Evolutionary conservation across 1,140 invertebrate species (phyloP), one percentile per base, ranked within the genome.

Genomic region (Drosophila obscura): DNA sequence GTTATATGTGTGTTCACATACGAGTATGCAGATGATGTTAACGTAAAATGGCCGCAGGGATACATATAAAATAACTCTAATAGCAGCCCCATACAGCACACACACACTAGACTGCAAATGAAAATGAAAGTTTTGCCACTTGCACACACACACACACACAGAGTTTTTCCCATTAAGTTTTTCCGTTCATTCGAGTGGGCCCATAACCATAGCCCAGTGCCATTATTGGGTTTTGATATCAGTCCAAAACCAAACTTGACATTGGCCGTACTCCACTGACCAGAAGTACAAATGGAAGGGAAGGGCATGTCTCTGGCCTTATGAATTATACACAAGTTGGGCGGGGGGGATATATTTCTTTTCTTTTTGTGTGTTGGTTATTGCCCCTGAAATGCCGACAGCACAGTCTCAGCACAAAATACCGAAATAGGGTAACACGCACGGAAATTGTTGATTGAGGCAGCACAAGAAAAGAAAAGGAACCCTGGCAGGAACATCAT

Each of bases 161-260:
- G 19, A 46, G 44, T 35, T 56, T 26, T 31, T 46, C 3, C 3
- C 62, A 67, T 69, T 67, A 64, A 77, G 74, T 69, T 65, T 64
- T 71, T 39, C 4, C 68, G 44, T 52, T 28, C 53, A 51, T 72
- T 56, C 51, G 11, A 41, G 58, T 69, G 57, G 35, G 31, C 22
- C 63, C 24, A 35, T 26, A 45, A n/a, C 26, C 61, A 6, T 35
- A 45, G 45, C 46, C 49, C 48, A 28, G 62, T 49, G 55, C 41
- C 72, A 77, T 81, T 84, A 81, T 81, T 71, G 79, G 77, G 56
- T 58, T 58, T 73, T 80, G 81, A 81, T 85, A 85, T 80, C 64
- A 61, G 67, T 49, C 51, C 53, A 41, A 19, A 41, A 31, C 28
- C 13, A 51, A 43, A 45, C 57, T 48, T 67, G 66, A 56, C 66